Evolutionary conservation across 1,140 invertebrate genomes (phyloP), one percentile per base, ranked within the genome.

Genomic region (Meloidogyne exigua): DNA sequence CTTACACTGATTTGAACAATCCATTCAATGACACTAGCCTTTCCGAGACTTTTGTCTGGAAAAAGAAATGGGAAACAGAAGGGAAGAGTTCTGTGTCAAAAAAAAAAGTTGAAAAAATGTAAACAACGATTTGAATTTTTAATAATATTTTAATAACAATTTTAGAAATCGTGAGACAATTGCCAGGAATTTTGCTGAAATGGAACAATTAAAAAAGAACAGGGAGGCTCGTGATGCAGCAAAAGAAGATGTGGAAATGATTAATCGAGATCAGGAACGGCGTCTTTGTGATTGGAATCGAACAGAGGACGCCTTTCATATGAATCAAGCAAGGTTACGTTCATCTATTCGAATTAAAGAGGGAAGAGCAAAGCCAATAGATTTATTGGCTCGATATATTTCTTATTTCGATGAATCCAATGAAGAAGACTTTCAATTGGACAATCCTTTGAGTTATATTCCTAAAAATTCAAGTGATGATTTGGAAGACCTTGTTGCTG

Each of bases 311-410:
- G 84, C 82, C 62, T 88, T 89, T 74, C 85, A 88, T 80, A 64
- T 89, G 63, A 78, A 88, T 42, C 88, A 89, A 72, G 87, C 89
- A 4, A 87, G 87, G 73, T 70, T 87, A 44, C 89, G 95, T 79
- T 96, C 94, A 64, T 92, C 93, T 84, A 98, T 99, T 76, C 91
- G 96, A 76, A 98, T 99, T 64, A 92, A 96, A 57, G 84, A 88
- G 80, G 95, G 97, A 89, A 94, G 95, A 11, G 96, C 96, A 0
- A 99, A 99, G 88, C 95, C 97, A 0, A 99, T 99, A 82, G 97
- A 99, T 91, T 80, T 67, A 12, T 69, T 82, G 23, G 82, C 70
- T 28, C 26, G 78, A 44, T 78, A 78, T 68, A 68, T 78, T 36
- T 64, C 71, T 62, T 78, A 79, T 42, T 18, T 23, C 21, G 68